A percentile compares a stretch with the other conserved stretches of the same genome.
These are phyloP conservation scores for Xestoiulus laeticollis DNA, from an alignment of 2,888 invertebrate genomes.

Conservation along the genomic window DNA sequence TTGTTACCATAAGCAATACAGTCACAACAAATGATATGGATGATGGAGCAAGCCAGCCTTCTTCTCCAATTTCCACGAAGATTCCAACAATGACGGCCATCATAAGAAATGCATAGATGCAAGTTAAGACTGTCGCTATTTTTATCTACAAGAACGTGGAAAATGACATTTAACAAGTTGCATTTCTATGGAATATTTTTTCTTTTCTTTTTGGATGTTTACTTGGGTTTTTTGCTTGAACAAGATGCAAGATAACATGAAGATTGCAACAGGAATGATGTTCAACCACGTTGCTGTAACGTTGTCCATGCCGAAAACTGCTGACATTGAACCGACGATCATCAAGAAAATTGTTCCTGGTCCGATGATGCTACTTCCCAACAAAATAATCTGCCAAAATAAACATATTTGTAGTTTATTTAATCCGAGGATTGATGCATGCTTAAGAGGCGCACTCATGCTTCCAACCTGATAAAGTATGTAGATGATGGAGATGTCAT, in stretches of 20 bases:
- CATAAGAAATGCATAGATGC: conserved; percentile 63
- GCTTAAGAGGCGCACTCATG: too few relatives aligned
- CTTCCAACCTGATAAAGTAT: conserved; percentile 62
- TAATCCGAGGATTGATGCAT: too few relatives aligned
- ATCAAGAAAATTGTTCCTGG: conserved; percentile 85
- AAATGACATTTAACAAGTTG: neutral
- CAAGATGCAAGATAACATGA: conserved; percentile 74
- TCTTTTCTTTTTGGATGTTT: too few relatives aligned
- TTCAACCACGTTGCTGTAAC: conserved; percentile 66
- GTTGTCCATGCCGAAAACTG: conserved; percentile 70
- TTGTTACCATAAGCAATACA: conserved; percentile 70
- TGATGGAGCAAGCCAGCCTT: conserved; percentile 70
- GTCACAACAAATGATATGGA: conserved; percentile 84
- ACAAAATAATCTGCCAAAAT: conserved; percentile 67
- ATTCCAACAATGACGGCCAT: conserved; percentile 62
- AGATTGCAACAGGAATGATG: conserved; percentile 74
- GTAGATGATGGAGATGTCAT: conserved; percentile 67
- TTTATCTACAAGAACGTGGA: conserved; percentile 36
- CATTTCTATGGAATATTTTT: too few relatives aligned
- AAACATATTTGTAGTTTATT: neutral
- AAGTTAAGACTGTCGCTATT: conserved; percentile 51
- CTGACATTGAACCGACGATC: conserved; percentile 82
- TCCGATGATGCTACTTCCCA: conserved; percentile 80
- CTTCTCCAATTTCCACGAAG: conserved; percentile 58
- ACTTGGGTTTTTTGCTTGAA: conserved; percentile 77